phyloP scores from a whole-genome alignment of 2,888 invertebrate species.

The Amaurobius ferox region DNA sequence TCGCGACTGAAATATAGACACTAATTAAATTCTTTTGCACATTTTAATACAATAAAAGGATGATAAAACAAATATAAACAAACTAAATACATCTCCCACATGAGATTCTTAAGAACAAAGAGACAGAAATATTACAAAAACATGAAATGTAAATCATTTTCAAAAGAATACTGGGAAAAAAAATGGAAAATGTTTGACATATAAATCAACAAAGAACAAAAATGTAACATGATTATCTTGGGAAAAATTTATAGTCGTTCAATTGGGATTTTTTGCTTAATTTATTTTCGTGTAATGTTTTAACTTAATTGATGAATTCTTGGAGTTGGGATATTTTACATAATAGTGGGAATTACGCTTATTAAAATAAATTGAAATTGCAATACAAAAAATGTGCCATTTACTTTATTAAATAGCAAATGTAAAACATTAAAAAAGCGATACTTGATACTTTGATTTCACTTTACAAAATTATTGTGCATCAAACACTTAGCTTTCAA shows the following conservation, averaged over 20 bases:
- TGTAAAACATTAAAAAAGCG: not conserved
- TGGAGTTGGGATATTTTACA: no score
- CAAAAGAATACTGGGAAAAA: not conserved
- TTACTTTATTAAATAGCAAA: no score
- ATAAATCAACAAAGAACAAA: not conserved
- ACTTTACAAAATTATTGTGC: not conserved
- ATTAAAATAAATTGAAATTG: no score
- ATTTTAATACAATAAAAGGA: slow-evolving; percentile 18
- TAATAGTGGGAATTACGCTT: no score
- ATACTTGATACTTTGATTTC: not conserved
- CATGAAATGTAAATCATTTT: not conserved
- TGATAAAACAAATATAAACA: slow-evolving; percentile 5
- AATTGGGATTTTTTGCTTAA: not conserved
- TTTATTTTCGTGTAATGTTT: not conserved
- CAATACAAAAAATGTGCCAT: no score
- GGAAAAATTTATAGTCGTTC: not conserved
- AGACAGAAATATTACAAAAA: not conserved
- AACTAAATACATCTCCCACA: not conserved
- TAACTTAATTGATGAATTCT: no score
- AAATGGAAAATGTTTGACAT: not conserved
- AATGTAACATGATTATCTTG: not conserved
- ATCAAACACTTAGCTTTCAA: not conserved
- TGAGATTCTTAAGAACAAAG: not conserved
- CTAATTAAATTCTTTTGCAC: not conserved
- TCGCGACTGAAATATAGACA: slow-evolving; percentile 16